These are phyloP conservation scores for Fundulus diaphanus DNA, from an alignment of 2,797 vertebrate genomes.

Conservation along the genomic window DNA sequence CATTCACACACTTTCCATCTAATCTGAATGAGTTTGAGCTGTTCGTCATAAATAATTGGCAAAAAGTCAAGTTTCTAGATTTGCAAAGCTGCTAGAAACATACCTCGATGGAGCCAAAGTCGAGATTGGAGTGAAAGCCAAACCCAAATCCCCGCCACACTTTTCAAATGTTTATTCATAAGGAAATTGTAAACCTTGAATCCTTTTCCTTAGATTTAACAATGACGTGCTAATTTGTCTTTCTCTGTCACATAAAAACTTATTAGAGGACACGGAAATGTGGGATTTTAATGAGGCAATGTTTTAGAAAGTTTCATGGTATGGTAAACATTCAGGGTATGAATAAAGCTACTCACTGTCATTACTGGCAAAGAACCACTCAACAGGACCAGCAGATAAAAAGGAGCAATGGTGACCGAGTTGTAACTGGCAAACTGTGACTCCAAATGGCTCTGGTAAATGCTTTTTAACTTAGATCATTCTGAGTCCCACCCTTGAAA, in stretches of 20 bases:
- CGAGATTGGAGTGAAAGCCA: neutral
- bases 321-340: neutral
- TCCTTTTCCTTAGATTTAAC: neutral
- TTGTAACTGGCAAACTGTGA: constrained; percentile 61
- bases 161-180: neutral
- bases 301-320: neutral
- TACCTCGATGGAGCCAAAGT: neutral
- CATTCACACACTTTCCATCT: neutral
- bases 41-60: neutral
- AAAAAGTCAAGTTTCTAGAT: neutral
- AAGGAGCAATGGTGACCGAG: constrained; percentile 42
- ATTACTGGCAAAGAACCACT: neutral
- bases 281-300: neutral
- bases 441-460: constrained; percentile 75
- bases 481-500: constrained; percentile 80
- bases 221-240: neutral
- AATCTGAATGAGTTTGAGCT: neutral
- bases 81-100: neutral
- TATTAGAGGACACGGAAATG: neutral
- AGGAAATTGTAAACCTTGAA: neutral
- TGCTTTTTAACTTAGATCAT: constrained; percentile 78
- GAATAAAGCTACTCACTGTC: neutral
- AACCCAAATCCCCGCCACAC: neutral
- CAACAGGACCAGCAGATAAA: constrained; percentile 9
- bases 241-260: neutral